These are phyloP conservation scores for Pseudomyrmex gracilis DNA, from an alignment of 1,140 invertebrate genomes.

Conservation along the genomic window DNA sequence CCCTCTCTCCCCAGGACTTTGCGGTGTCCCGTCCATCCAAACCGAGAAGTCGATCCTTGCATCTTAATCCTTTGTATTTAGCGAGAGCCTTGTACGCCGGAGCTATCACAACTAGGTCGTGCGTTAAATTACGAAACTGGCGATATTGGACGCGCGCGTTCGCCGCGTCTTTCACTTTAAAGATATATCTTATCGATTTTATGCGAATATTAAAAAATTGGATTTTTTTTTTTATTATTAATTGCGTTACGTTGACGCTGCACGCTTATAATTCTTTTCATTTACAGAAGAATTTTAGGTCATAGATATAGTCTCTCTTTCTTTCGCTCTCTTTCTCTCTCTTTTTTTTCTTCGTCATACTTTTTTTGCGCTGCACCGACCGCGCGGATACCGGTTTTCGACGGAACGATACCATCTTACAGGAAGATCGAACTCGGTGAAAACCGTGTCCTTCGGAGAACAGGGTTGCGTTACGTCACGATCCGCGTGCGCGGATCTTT, in stretches of 20 bases:
- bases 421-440: slow-evolving; percentile 74
- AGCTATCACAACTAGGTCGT: neutral
- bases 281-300: too few species aligned
- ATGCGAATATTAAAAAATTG: too few species aligned
- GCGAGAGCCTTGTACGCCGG: neutral
- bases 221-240: too few species aligned
- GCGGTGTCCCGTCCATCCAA: slow-evolving; percentile 58
- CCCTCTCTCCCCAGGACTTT: slow-evolving; percentile 66
- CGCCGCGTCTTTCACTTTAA: too few species aligned
- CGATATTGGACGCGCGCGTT: neutral
- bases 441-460: slow-evolving; percentile 72
- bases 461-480: slow-evolving; percentile 73
- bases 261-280: too few species aligned
- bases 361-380: neutral
- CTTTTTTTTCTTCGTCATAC: slow-evolving; percentile 6
- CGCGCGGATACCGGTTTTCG: slow-evolving; percentile 66
- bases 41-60: slow-evolving; percentile 50
- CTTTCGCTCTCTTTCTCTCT: too few species aligned
- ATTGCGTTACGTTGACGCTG: too few species aligned
- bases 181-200: too few species aligned
- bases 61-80: neutral
- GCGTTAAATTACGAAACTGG: neutral
- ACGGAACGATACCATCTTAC: slow-evolving; percentile 72
- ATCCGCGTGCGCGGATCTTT: slow-evolving; percentile 26
- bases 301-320: too few species aligned